phyloP scores from a whole-genome alignment of 2,797 vertebrate genomes.

The Gymnopithys bicolor region DNA sequence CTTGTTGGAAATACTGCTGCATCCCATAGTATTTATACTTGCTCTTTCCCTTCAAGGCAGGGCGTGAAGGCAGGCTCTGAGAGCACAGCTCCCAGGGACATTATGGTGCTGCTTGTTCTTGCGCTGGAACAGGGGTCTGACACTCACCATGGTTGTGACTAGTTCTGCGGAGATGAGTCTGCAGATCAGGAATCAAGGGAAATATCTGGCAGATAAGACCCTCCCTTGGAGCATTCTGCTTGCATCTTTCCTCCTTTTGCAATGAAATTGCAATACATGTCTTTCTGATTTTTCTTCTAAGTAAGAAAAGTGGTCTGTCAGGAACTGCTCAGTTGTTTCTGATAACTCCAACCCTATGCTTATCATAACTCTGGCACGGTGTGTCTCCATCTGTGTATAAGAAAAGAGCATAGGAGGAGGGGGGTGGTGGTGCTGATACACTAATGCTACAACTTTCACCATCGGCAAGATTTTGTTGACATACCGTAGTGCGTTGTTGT shows the following conservation, averaged over 20 bases:
- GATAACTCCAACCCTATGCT: constrained; percentile 46
- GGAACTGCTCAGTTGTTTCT: constrained; percentile 44
- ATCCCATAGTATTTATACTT: neutral
- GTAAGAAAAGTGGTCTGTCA: constrained; percentile 18
- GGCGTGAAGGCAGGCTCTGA: neutral
- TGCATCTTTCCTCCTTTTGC: neutral
- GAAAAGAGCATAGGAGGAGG: neutral
- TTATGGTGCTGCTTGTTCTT: neutral
- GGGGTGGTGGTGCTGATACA: neutral
- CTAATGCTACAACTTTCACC: neutral
- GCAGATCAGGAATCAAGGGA: neutral
- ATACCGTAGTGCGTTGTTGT: neutral
- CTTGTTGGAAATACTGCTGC: neutral
- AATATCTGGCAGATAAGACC: neutral
- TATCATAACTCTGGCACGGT: neutral
- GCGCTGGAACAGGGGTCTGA: neutral
- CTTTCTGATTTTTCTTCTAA: neutral
- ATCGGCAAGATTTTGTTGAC: neutral
- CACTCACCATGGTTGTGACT: neutral
- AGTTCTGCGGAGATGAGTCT: neutral
- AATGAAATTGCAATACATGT: neutral
- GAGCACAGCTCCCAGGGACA: neutral
- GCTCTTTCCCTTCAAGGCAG: neutral
- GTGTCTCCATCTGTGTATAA: constrained; percentile 29
- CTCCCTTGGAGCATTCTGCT: neutral